Conservation (phyloP, 2,113 vertebrate species). For the Sphaerodactylus townsendi region DNA sequence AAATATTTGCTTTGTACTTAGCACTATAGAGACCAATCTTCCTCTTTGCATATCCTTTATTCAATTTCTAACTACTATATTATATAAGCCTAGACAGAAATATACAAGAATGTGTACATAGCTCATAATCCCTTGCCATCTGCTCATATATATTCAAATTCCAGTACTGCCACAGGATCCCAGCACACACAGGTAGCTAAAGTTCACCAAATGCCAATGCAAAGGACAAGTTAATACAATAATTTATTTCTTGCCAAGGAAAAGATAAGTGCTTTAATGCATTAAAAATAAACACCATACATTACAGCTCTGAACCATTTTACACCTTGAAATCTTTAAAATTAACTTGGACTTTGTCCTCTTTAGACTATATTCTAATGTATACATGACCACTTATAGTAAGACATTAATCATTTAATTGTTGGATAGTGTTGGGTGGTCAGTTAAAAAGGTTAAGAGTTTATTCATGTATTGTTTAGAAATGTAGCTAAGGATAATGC, state of each 20-base stretch:
- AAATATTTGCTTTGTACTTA: background rate
- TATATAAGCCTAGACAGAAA: conserved; percentile 16
- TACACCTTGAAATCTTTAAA: background rate
- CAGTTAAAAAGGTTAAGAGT: background rate
- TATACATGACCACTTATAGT: background rate
- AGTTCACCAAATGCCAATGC: conserved; percentile 35
- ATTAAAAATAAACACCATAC: conserved; percentile 38
- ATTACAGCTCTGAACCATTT: background rate
- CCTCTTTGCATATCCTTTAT: conserved; percentile 9
- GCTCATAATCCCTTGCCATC: conserved; percentile 2
- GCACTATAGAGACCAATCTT: background rate
- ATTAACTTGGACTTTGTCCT: background rate
- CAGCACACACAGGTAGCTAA: conserved; percentile 20
- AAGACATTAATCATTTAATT: background rate
- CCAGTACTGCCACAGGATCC: background rate
- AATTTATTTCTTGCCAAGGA: background rate
- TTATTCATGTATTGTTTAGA: background rate
- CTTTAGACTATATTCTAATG: background rate
- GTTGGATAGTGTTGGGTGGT: background rate
- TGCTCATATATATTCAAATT: conserved; percentile 23
- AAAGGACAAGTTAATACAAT: conserved; percentile 25
- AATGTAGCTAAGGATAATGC: background rate
- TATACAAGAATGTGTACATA: background rate
- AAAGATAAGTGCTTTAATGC: conserved; percentile 26
- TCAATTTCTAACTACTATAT: background rate